Conservation (phyloP, 2,888 invertebrate species). For the Campopleginae sp. region DNA sequence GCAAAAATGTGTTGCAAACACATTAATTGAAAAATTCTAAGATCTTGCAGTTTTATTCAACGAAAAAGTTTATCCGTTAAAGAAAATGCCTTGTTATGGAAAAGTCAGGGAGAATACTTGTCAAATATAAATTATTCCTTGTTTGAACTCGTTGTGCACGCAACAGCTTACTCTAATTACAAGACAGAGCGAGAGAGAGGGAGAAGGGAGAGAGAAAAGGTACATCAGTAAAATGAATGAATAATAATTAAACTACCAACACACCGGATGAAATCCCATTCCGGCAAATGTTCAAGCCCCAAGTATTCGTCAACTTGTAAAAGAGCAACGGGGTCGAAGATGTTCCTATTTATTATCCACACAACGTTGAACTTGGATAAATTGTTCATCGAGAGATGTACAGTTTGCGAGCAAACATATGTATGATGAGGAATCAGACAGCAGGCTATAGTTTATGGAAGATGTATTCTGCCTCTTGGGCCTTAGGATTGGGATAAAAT, state of each 20-base stretch:
- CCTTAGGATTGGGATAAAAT: conserved; percentile 19
- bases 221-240: conserved; percentile 45
- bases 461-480: neutral
- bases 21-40: neutral
- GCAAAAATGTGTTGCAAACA: conserved; percentile 5
- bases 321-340: neutral
- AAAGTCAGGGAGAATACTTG: conserved; percentile 35
- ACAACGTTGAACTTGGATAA: conserved; percentile 40
- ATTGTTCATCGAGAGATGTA: conserved; percentile 44
- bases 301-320: conserved; percentile 40
- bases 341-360: conserved; percentile 22
- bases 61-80: conserved; percentile 5
- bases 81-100: conserved; percentile 10
- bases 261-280: conserved; percentile 21
- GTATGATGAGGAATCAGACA: conserved; percentile 45
- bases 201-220: neutral
- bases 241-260: conserved; percentile 31
- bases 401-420: neutral
- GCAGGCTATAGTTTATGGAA: conserved; percentile 33
- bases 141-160: conserved; percentile 19
- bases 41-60: neutral
- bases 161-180: conserved; percentile 47
- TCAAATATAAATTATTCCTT: conserved; percentile 51
- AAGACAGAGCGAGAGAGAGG: neutral
- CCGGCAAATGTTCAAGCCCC: conserved; percentile 31